These are phyloP conservation scores for Vidua chalybeata DNA, from an alignment of 2,113 vertebrate genomes.

Conservation along the genomic window DNA sequence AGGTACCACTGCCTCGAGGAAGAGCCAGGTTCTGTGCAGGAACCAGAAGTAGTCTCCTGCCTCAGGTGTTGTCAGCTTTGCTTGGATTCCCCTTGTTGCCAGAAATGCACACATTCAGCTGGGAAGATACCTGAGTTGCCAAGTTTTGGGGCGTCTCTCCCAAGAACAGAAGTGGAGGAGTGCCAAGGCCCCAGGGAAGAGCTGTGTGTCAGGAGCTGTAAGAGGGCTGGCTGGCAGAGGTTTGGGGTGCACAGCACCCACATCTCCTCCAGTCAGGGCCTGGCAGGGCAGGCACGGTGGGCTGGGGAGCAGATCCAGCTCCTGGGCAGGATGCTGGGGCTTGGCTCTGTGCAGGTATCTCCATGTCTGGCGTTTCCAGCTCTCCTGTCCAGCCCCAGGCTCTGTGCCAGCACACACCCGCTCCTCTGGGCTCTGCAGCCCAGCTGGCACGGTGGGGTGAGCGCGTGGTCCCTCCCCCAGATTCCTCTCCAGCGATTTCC, in stretches of 20 bases:
- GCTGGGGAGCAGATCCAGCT: background rate
- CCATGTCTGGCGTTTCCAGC: background rate
- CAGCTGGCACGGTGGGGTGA: rapidly evolving
- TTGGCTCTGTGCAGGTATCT: background rate
- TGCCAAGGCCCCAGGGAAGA: background rate
- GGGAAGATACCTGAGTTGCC: background rate
- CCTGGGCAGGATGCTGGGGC: background rate
- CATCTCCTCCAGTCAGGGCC: background rate
- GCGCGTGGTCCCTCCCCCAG: background rate
- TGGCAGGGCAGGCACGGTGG: rapidly evolving
- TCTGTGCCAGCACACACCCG: background rate
- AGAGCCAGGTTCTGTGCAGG: background rate
- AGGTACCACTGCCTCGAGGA: background rate
- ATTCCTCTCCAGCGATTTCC: background rate
- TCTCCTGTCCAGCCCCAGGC: background rate
- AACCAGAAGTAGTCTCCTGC: background rate
- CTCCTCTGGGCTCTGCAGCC: background rate
- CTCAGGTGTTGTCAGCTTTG: background rate
- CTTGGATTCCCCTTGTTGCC: background rate
- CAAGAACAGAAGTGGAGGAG: background rate
- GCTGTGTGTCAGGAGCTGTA: background rate
- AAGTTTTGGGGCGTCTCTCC: background rate
- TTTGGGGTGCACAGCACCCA: background rate
- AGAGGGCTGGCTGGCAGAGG: background rate
- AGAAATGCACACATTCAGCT: background rate